These are phyloP conservation scores for Caenorhabditis virilis DNA, from an alignment of 2,888 invertebrate genomes.

Conservation along the genomic window DNA sequence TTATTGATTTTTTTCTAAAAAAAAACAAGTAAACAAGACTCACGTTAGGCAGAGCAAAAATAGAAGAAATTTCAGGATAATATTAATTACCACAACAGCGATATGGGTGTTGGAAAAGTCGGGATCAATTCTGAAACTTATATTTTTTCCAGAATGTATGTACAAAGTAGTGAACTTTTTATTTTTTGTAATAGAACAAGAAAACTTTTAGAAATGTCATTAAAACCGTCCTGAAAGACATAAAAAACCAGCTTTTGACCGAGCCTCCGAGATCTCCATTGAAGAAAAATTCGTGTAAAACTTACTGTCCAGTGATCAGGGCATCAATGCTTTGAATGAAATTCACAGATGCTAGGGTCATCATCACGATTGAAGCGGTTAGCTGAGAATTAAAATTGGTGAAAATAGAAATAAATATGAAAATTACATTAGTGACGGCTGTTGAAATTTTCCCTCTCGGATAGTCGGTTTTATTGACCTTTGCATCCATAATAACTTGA, in stretches of 20 bases:
- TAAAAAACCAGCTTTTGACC: neutral
- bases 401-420: neutral
- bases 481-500: conserved; percentile 8
- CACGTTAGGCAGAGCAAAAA: conserved; percentile 35
- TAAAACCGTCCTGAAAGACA: too few species aligned
- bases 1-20: too few species aligned
- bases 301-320: conserved; percentile 21
- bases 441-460: conserved; percentile 37
- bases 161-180: too few species aligned
- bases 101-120: conserved; percentile 21
- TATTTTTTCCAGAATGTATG: neutral
- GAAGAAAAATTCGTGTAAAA: neutral
- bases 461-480: conserved; percentile 15
- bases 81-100: conserved; percentile 27
- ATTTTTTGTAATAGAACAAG: too few species aligned
- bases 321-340: conserved; percentile 31
- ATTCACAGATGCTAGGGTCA: conserved; percentile 25
- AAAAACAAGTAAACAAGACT: too few species aligned
- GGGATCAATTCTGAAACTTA: conserved; percentile 20
- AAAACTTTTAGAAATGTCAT: too few species aligned
- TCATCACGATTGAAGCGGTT: conserved; percentile 32
- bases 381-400: conserved; percentile 11
- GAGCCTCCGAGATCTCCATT: neutral
- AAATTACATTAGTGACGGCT: conserved; percentile 31
- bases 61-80: conserved; percentile 30